Evolutionary conservation across 2,113 vertebrate species (phyloP).

Genomic region (Silurus asotus): DNA sequence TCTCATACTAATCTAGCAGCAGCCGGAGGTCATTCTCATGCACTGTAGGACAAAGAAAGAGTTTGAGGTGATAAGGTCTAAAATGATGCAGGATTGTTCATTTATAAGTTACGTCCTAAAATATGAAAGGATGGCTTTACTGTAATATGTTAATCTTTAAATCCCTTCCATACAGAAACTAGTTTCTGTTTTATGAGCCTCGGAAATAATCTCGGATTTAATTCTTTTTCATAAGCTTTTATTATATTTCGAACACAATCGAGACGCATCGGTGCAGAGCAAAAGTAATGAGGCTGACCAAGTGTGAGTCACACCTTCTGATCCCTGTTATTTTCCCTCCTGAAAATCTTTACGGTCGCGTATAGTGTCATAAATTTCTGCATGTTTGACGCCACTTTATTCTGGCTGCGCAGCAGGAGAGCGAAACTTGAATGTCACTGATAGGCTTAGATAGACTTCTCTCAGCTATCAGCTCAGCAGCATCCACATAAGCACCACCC

Average conservation of each 20-base stretch:
- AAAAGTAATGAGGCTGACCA: conserved; percentile 44
- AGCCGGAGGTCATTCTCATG: conserved; percentile 55
- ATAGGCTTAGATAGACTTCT: conserved; percentile 33
- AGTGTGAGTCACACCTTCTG: neutral
- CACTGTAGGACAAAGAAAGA: conserved; percentile 63
- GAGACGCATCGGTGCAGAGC: conserved; percentile 64
- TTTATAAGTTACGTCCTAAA: conserved; percentile 72
- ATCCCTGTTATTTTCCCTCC: conserved; percentile 9
- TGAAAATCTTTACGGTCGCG: neutral
- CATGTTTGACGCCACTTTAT: neutral
- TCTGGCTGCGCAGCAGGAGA: neutral
- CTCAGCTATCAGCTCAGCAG: conserved; percentile 7
- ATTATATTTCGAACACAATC: conserved; percentile 71
- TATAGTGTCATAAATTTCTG: conserved; percentile 6
- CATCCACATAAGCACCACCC: conserved; percentile 1
- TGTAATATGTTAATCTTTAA: conserved; percentile 73
- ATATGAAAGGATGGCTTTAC: conserved; percentile 74
- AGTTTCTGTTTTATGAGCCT: conserved; percentile 70
- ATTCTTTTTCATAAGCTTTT: conserved; percentile 65
- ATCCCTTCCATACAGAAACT: conserved; percentile 69
- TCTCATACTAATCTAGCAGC: conserved; percentile 67
- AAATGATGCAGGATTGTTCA: conserved; percentile 70
- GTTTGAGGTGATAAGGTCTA: conserved; percentile 72
- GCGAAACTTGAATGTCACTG: conserved; percentile 13
- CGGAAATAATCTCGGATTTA: conserved; percentile 70